Evolutionary conservation across 2,113 vertebrate genomes (phyloP).

Genomic region (Lampris incognitus): DNA sequence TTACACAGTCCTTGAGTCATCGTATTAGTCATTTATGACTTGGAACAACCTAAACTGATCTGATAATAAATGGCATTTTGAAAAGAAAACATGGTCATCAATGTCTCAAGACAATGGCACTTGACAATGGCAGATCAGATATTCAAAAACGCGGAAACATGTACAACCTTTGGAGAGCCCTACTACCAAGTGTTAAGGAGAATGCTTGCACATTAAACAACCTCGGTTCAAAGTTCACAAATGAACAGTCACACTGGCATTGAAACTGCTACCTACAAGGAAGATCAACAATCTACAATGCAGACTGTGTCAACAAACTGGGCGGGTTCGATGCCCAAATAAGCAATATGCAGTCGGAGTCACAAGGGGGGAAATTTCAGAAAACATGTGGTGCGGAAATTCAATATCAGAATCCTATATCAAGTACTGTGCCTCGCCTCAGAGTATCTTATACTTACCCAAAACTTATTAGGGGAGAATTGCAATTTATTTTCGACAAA

Average conservation of each 20-base stretch:
- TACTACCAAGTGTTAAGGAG: slow-evolving; percentile 44
- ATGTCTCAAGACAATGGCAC: slow-evolving; percentile 52
- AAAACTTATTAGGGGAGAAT: slow-evolving; percentile 55
- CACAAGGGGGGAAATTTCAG: slow-evolving; percentile 25
- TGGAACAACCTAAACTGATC: slow-evolving; percentile 33
- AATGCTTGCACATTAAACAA: slow-evolving; percentile 44
- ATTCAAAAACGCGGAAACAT: slow-evolving; percentile 42
- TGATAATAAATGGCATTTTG: slow-evolving; percentile 54
- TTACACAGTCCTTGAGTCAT: slow-evolving; percentile 31
- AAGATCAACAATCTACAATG: slow-evolving; percentile 56
- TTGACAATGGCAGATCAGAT: slow-evolving; percentile 52
- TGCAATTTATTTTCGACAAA: slow-evolving; percentile 63
- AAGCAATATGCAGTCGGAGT: slow-evolving; percentile 31
- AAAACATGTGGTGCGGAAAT: slow-evolving; percentile 67
- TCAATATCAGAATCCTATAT: slow-evolving; percentile 43
- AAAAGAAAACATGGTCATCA: slow-evolving; percentile 25
- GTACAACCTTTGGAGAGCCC: slow-evolving; percentile 59
- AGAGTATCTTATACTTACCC: slow-evolving; percentile 84
- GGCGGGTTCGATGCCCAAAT: slow-evolving; percentile 37
- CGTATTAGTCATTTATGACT: slow-evolving; percentile 34
- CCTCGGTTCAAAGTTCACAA: slow-evolving; percentile 60
- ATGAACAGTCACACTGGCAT: slow-evolving; percentile 44
- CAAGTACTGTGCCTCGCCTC: slow-evolving; percentile 54
- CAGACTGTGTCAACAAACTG: slow-evolving; percentile 35
- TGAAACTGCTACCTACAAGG: slow-evolving; percentile 55